Evolutionary conservation across 2,797 vertebrate genomes (phyloP).

Genomic region (Cottoperca gobio): DNA sequence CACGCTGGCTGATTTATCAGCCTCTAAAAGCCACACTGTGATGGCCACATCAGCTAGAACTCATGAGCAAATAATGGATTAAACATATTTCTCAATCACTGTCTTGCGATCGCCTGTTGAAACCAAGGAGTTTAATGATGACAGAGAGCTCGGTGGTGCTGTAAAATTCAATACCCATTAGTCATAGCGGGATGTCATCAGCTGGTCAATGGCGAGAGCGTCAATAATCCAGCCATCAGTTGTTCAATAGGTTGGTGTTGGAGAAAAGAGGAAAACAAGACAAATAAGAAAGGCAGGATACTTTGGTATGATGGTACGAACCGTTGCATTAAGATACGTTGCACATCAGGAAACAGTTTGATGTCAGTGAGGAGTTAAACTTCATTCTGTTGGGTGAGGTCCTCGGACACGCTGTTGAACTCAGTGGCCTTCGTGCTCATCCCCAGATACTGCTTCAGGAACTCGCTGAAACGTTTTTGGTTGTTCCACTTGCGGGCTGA

Average conservation of each 20-base stretch:
- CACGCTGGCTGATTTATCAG: conserved; percentile 61
- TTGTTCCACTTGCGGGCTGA: conserved; percentile 97
- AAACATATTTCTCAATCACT: conserved; percentile 70
- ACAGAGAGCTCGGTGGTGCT: conserved; percentile 47
- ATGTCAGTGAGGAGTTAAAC: conserved; percentile 76
- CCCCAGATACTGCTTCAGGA: conserved; percentile 96
- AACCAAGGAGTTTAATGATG: conserved; percentile 60
- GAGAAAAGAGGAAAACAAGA: conserved; percentile 35
- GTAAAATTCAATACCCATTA: conserved; percentile 60
- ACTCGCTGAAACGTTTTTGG: conserved; percentile 97
- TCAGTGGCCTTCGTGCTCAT: conserved; percentile 91
- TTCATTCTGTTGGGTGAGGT: conserved; percentile 85
- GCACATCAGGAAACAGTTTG: conserved; percentile 43
- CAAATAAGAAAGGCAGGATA: conserved; percentile 27
- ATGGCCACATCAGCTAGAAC: conserved; percentile 53
- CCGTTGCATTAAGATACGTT: background rate
- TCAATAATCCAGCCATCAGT: conserved; percentile 45
- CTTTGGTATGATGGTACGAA: too few species aligned
- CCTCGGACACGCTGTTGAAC: conserved; percentile 86
- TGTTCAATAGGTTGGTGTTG: conserved; percentile 38
- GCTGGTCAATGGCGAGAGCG: conserved; percentile 49
- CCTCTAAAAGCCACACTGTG: conserved; percentile 58
- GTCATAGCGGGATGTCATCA: conserved; percentile 63
- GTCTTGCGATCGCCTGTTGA: conserved; percentile 53
- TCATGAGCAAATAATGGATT: conserved; percentile 65